Evolutionary conservation across 2,113 vertebrate genomes (phyloP).

Genomic region (Lophura nycthemera): DNA sequence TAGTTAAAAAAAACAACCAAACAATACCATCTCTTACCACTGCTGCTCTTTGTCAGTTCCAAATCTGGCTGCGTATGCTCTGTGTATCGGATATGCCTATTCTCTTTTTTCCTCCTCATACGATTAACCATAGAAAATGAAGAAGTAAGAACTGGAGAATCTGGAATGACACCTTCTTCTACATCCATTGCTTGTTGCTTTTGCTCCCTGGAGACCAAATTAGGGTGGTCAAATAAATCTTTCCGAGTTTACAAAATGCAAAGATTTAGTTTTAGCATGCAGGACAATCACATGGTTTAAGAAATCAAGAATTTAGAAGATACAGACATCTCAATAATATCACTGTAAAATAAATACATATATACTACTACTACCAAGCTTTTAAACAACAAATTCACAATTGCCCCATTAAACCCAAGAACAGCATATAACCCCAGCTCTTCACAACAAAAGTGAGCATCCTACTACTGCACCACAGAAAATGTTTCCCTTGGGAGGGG

Average conservation of each 20-base stretch:
- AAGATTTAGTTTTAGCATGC: background rate
- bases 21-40: constrained; percentile 59
- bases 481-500: background rate
- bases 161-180: constrained; percentile 90
- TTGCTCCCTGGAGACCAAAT: constrained; percentile 60
- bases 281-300: background rate
- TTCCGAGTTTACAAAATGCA: background rate
- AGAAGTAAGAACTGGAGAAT: constrained; percentile 83
- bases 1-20: background rate
- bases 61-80: constrained; percentile 75
- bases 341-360: background rate
- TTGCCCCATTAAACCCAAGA: background rate
- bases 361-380: background rate
- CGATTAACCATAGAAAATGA: constrained; percentile 83
- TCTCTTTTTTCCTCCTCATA: constrained; percentile 85
- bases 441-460: background rate
- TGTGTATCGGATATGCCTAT: constrained; percentile 81
- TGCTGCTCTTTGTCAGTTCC: constrained; percentile 37
- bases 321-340: background rate
- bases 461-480: background rate
- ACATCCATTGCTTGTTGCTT: constrained; percentile 60
- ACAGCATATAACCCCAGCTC: background rate
- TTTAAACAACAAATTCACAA: background rate
- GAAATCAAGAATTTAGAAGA: background rate
- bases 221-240: background rate